Evolutionary conservation across 2,888 invertebrate genomes (phyloP), one percentile per base, ranked within the genome.

Genomic region (Hemaris fuciformis): DNA sequence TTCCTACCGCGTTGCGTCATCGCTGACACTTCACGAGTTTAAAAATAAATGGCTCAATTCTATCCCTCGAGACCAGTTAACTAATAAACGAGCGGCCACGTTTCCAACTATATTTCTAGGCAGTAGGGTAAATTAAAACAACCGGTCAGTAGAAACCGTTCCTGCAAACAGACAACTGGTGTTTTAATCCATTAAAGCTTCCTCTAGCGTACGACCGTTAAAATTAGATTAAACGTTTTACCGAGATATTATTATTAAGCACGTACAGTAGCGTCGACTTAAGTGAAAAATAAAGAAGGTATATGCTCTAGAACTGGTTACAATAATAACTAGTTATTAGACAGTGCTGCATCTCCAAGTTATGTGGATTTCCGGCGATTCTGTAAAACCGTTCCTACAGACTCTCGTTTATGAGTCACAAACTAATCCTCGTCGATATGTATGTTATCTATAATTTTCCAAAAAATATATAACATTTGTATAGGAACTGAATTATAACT

Each of bases 281-380:
- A 72, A 74, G 73, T 78, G 72, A 78, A 83, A 79, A 77, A 74
- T 75, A 78, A 69, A 72, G 67, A 65, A 66, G 64, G 61, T 58
- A 62, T 66, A 65, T 74, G 71, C 68, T 69, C 71, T 67, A 74
- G 73, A 83, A 80, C 80, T 61, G 76, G 81, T 76, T 79, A 65
- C 64, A 64, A 68, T 75, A 65, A 71, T 62, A 66, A 69, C 70
- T 72, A 73, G 77, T 82, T 75, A 80, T 81, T 79, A 83, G 64
- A 68, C 70, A 57, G 38, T 68, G 76, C 75, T 31, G 53, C 53
- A 72, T 75, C 77, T 73, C 59, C 64, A 69, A 75, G 75, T 74
- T 72, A 75, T 79, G 65, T 79, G 77, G 75, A 78, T 84, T 89
- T 90, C 89, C 89, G 84, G 81, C 69, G 76, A 76, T 78, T 76